A percentile compares a stretch with the other conserved stretches of the same genome.
Evolutionary conservation across 1,140 invertebrate genomes (phyloP).

Genomic region (Apocrypta bakeri): DNA sequence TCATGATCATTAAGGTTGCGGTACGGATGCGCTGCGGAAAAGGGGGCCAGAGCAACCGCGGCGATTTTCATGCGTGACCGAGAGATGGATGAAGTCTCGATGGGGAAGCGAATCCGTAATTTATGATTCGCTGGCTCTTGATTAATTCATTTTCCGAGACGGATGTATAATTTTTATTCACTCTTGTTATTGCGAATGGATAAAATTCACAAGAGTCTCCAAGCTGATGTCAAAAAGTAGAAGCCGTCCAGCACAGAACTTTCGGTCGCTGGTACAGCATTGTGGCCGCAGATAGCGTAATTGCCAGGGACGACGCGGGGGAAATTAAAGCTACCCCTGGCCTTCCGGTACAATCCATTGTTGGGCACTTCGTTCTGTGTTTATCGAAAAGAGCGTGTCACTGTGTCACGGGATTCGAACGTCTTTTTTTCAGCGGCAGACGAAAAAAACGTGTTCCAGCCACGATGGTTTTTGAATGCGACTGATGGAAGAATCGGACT

Average conservation of each 20-base stretch:
- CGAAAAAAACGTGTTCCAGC: neutral
- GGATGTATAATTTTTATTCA: neutral
- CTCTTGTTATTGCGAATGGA: too few relatives aligned
- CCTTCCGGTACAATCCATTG: constrained; percentile 34
- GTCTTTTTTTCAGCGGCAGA: neutral
- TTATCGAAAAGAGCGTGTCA: constrained; percentile 32
- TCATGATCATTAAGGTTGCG: constrained; percentile 44
- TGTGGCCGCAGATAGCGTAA: constrained; percentile 44
- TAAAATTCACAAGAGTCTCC: too few relatives aligned
- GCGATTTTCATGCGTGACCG: constrained; percentile 23
- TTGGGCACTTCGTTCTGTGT: neutral
- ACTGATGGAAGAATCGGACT: constrained; percentile 10
- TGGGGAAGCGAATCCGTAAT: constrained; percentile 12
- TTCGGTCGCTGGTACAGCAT: neutral
- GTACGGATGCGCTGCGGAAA: neutral
- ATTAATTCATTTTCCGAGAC: neutral
- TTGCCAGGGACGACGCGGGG: constrained; percentile 29
- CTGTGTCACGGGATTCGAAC: constrained; percentile 39
- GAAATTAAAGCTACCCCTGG: constrained; percentile 45
- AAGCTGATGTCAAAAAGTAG: neutral
- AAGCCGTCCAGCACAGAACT: neutral
- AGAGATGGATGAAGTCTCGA: constrained; percentile 5
- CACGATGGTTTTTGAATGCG: neutral
- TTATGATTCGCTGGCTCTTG: constrained; percentile 20
- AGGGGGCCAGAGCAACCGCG: neutral